Percentiles rank a stretch among this genome's conserved stretches.
Evolutionary conservation across 2,113 vertebrate species (phyloP).

Genomic region (Opisthocomus hoazin): DNA sequence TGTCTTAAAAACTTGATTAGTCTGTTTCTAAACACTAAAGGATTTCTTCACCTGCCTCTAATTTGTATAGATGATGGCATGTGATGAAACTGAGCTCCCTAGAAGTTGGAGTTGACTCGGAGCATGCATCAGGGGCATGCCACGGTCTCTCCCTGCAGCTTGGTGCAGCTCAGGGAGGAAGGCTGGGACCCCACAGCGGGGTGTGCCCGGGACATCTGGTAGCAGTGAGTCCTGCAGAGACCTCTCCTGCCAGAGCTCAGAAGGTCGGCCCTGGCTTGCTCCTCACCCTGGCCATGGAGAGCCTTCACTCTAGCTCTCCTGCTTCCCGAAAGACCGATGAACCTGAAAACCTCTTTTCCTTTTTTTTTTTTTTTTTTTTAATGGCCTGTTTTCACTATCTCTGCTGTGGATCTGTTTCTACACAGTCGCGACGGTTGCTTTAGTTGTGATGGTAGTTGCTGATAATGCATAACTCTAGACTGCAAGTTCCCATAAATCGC

Average conservation of each 20-base stretch:
- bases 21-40: neutral
- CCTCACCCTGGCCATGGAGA: neutral
- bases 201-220: neutral
- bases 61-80: neutral
- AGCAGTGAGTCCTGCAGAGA: constrained; percentile 48
- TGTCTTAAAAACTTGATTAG: neutral
- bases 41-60: neutral
- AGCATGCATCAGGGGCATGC: rapidly evolving
- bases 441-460: neutral
- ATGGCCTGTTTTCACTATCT: rapidly evolving
- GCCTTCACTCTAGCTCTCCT: neutral
- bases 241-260: constrained; percentile 54
- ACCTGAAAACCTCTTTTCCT: neutral
- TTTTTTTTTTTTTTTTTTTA: neutral
- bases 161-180: neutral
- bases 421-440: neutral
- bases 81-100: neutral
- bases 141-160: neutral
- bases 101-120: neutral
- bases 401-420: neutral
- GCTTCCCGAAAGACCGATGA: neutral
- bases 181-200: neutral
- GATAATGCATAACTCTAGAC: neutral
- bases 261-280: neutral
- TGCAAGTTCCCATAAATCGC: neutral